phyloP scores from a whole-genome alignment of 2,888 invertebrate genomes.

The Drosophila nr. medialis region DNA sequence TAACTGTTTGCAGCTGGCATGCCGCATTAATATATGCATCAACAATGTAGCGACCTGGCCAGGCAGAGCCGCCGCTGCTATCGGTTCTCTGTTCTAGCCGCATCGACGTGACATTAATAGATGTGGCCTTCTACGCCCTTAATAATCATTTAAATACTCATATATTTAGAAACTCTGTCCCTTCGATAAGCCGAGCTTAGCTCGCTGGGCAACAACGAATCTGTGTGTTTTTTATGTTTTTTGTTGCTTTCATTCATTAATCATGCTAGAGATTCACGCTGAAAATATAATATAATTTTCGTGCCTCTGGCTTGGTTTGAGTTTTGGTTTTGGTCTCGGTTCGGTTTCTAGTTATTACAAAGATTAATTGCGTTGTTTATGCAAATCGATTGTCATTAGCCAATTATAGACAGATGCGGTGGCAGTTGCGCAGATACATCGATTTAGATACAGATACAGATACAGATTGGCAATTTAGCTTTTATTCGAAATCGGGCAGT shows the following conservation, averaged over 20 bases:
- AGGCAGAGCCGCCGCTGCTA: conserved; percentile 13
- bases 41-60: conserved; percentile 43
- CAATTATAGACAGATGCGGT: conserved; percentile 70
- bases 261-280: conserved; percentile 65
- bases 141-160: conserved; percentile 64
- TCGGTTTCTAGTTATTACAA: conserved; percentile 75
- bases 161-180: conserved; percentile 42
- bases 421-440: conserved; percentile 56
- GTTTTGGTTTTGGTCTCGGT: conserved; percentile 35
- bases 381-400: conserved; percentile 81
- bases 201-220: conserved; percentile 14
- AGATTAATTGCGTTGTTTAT: conserved; percentile 77
- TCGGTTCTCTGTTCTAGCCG: conserved; percentile 58
- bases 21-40: conserved; percentile 71
- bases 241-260: conserved; percentile 65
- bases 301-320: conserved; percentile 53
- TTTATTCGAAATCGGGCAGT: conserved; percentile 1
- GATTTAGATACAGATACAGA: conserved; percentile 23
- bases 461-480: conserved; percentile 19
- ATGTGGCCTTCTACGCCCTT: conserved; percentile 75
- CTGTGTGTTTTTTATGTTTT: conserved; percentile 1
- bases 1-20: conserved; percentile 67
- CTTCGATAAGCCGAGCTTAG: conserved; percentile 45
- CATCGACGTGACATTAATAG: conserved; percentile 69
- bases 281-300: conserved; percentile 71